Conservation (phyloP, 2,113 vertebrate genomes). For the Chroicocephalus ridibundus region DNA sequence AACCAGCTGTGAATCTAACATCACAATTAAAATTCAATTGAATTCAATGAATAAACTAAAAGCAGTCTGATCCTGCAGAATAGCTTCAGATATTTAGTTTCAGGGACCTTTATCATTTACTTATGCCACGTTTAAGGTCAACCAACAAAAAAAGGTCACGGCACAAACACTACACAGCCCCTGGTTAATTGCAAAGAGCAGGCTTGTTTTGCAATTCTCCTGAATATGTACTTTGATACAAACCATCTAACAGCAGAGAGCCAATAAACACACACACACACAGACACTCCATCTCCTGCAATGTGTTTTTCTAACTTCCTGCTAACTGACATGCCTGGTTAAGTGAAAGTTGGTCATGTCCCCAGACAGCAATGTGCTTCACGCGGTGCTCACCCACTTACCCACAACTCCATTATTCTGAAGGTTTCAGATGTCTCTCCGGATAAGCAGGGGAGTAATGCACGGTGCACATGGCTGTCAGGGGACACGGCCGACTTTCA, state of each 20-base stretch:
- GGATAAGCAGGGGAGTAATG: constrained; percentile 43
- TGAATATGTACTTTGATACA: not conserved
- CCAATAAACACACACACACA: not conserved
- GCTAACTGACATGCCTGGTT: constrained; percentile 6
- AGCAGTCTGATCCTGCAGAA: not conserved
- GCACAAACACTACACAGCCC: not conserved
- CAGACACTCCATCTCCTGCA: not conserved
- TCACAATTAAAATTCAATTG: not conserved
- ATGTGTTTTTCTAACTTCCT: not conserved
- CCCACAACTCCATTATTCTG: constrained; percentile 55
- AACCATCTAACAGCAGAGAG: constrained; percentile 27
- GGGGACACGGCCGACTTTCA: constrained; percentile 58
- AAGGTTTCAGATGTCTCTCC: constrained; percentile 29
- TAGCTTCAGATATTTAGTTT: not conserved
- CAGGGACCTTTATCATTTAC: not conserved
- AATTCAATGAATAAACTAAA: not conserved
- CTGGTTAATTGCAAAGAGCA: not conserved
- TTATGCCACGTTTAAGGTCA: not conserved
- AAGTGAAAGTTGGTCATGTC: constrained; percentile 64
- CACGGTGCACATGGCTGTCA: constrained; percentile 15
- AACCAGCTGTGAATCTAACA: not conserved
- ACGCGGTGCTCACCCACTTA: constrained; percentile 53
- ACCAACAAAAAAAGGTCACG: not conserved
- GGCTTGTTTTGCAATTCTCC: not conserved
- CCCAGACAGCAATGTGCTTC: constrained; percentile 45